Evolutionary conservation across 2,888 invertebrate species (phyloP), one percentile per base, ranked within the genome.

Genomic region (Antitype chi): DNA sequence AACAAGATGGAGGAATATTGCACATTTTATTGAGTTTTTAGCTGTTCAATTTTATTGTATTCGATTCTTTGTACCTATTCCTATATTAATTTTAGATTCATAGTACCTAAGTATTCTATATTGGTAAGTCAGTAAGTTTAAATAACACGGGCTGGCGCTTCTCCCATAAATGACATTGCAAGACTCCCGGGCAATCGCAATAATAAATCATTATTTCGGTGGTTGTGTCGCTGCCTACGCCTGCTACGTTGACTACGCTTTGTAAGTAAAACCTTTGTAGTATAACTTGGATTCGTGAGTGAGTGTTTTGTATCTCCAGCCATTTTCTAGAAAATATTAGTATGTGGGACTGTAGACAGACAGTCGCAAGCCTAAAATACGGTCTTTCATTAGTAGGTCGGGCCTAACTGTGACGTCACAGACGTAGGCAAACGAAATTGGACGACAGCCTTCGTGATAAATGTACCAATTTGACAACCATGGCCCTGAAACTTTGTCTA

Each of bases 401-500:
- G 0, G 15, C 47, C 25, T 7, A 25, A 8, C 20, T 15, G 49
- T 70, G 59, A 55, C 57, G 79, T 71, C 62, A 55, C 64, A 67
- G 23, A 57, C 49, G 20, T n/a, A 15, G 60, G 53, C 66, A 9
- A n/a, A 77, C 52, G 15, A 63, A 53, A 82, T 82, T 76, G 55
- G 17, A 57, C 52, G 49, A 8, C 64, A 55, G 20, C 20, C 23
- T 25, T 28, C 25, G 32, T 76, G 77, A 80, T 38, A 28, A 76
- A 80, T 82, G 66, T 70, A 57, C 38, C 66, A 64, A 49, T 80
- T 81, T 60, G 32, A 66, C 63, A 81, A 49, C 49, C 53, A 66
- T 55, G n/a, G 59, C 47, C n/a, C 1, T 53, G 15, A 8, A 23
- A 23, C 2, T 59, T 52, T 59, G n/a, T 38, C 20, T 59, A 38